Evolutionary conservation across 2,888 invertebrate species (phyloP).

Genomic region (Sepioteuthis lessoniana): DNA sequence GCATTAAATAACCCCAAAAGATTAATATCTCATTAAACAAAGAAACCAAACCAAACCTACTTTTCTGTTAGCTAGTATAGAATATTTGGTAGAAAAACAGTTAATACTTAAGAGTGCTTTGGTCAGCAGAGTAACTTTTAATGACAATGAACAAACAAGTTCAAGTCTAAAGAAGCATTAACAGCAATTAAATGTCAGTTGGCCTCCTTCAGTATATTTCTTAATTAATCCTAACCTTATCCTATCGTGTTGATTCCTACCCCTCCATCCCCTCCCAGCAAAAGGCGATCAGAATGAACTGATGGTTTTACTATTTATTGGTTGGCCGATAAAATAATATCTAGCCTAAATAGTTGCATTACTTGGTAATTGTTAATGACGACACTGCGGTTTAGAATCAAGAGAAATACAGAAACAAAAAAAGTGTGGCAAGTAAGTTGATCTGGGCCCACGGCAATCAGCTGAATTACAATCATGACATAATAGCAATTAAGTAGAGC

Average conservation of each 20-base stretch:
- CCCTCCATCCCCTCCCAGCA: not conserved
- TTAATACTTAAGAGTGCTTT: not conserved
- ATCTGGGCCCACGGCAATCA: not conserved
- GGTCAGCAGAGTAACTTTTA: slow-evolving; percentile 33
- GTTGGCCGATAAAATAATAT: not conserved
- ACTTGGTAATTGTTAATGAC: slow-evolving; percentile 15
- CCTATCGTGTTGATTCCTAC: not conserved
- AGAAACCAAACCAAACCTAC: too few relatives aligned
- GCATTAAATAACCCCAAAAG: too few relatives aligned
- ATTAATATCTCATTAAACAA: too few relatives aligned
- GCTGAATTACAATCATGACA: slow-evolving; percentile 12
- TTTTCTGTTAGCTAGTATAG: too few relatives aligned
- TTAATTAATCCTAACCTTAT: not conserved
- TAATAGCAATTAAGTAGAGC: not conserved
- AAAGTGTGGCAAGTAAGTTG: not conserved
- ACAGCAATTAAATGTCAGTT: not conserved
- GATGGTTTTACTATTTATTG: slow-evolving; percentile 33
- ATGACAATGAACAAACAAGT: slow-evolving; percentile 21
- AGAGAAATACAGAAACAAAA: not conserved
- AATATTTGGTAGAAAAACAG: not conserved
- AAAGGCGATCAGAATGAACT: slow-evolving; percentile 15
- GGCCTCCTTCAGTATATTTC: not conserved
- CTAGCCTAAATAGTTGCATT: not conserved
- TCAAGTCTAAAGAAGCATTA: slow-evolving; percentile 1
- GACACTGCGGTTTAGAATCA: not conserved